These are phyloP conservation scores for Microplitis demolitor DNA, from an alignment of 1,140 invertebrate species.

Conservation along the genomic window DNA sequence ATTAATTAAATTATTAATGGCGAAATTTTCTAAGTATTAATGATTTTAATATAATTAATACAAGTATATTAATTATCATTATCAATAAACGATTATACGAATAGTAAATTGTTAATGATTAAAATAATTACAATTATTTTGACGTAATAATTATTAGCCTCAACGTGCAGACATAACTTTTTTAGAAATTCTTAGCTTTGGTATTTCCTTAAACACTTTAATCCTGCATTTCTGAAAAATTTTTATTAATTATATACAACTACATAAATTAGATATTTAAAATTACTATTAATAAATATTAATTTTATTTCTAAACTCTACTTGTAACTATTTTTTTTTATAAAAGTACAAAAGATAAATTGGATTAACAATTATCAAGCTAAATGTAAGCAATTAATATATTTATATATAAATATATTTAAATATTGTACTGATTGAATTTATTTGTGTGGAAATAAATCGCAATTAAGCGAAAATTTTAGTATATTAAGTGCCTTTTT, in stretches of 20 bases:
- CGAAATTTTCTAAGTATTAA: neutral
- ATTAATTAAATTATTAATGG: neutral
- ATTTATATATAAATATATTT: neutral
- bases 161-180: constrained; percentile 57
- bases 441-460: neutral
- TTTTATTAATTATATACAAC: too few species aligned
- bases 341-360: constrained; percentile 59
- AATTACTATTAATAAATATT: neutral
- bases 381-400: neutral
- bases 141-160: constrained; percentile 37
- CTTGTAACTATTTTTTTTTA: constrained; percentile 42
- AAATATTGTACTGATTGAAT: neutral
- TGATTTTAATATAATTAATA: neutral
- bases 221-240: constrained; percentile 58
- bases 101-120: neutral
- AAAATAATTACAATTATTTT: neutral
- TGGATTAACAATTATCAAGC: neutral
- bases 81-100: too few species aligned
- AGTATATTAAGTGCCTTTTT: too few species aligned
- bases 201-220: constrained; percentile 56
- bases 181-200: constrained; percentile 58
- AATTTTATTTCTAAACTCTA: constrained; percentile 14
- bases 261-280: too few species aligned
- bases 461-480: too few species aligned
- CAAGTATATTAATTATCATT: neutral